These are phyloP conservation scores for Dicrostonyx torquatus DNA, from an alignment of 2,797 vertebrate genomes.

Conservation along the genomic window DNA sequence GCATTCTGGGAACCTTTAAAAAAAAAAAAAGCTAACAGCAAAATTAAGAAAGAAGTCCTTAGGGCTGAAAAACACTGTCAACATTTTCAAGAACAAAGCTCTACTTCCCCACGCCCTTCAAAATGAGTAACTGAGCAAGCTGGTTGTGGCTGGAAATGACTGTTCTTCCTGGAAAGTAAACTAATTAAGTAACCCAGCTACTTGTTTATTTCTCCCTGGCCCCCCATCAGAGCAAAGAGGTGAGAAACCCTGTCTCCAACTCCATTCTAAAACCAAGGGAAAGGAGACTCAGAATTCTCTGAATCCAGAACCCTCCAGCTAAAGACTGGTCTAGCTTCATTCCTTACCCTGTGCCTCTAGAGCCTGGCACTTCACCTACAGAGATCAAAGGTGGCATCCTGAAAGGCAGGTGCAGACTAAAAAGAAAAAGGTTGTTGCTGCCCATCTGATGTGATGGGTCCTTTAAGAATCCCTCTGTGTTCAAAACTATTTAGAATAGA, in stretches of 20 bases:
- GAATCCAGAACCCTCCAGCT: not conserved
- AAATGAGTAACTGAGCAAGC: not conserved
- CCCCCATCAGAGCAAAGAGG: not conserved
- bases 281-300: not conserved
- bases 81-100: constrained; percentile 32
- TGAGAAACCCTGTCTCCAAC: constrained; percentile 35
- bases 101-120: not conserved
- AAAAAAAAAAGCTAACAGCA: not conserved
- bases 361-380: constrained; percentile 4
- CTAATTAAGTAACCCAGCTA: not conserved
- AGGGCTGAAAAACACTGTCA: not conserved
- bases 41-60: constrained; percentile 8
- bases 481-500: constrained; percentile 28
- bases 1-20: not conserved
- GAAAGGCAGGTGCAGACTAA: not conserved
- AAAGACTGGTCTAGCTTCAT: not conserved
- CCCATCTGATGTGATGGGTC: not conserved
- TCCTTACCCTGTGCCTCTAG: not conserved
- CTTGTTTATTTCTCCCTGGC: not conserved
- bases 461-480: constrained; percentile 19
- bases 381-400: not conserved
- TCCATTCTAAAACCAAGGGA: not conserved
- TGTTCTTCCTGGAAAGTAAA: not conserved
- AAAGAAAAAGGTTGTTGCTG: not conserved
- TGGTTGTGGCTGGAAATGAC: not conserved